A percentile compares a stretch with the other conserved stretches of the same genome.
These are phyloP conservation scores for Lepidurus packardi DNA, from an alignment of 1,140 invertebrate species.

Conservation along the genomic window DNA sequence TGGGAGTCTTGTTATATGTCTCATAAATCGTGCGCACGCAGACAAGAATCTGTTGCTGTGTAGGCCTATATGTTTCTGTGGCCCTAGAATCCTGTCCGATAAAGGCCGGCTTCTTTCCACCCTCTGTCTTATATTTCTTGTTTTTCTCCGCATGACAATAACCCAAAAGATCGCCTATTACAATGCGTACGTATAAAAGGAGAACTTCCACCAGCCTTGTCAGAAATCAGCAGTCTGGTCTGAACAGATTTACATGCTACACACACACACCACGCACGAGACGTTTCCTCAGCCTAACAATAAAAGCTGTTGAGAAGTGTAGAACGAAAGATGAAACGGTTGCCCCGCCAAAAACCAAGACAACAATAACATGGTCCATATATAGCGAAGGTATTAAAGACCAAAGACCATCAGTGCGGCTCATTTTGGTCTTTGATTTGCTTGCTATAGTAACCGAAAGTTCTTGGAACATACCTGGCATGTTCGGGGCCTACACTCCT, in stretches of 20 bases:
- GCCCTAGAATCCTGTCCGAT: background rate
- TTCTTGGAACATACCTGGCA: slow-evolving; percentile 50
- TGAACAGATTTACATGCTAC: slow-evolving; percentile 3
- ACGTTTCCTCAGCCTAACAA: background rate
- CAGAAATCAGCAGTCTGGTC: background rate
- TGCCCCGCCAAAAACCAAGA: background rate
- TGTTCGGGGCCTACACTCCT: slow-evolving; percentile 56
- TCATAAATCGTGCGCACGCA: background rate
- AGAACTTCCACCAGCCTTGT: background rate
- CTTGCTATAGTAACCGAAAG: background rate
- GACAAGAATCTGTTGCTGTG: slow-evolving; percentile 8
- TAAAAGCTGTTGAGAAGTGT: background rate
- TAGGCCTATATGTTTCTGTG: background rate
- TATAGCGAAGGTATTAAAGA: background rate
- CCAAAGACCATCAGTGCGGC: background rate
- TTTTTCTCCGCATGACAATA: background rate
- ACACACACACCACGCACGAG: background rate
- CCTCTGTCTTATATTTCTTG: background rate
- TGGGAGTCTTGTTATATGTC: slow-evolving; percentile 9
- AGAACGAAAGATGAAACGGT: background rate
- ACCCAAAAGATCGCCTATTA: background rate
- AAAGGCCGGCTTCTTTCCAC: background rate
- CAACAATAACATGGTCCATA: background rate
- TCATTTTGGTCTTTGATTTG: background rate
- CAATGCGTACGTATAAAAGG: background rate